Conservation (phyloP, 37 sponge, comb jelly and placozoan genomes). For the Theonella swinhoei region DNA sequence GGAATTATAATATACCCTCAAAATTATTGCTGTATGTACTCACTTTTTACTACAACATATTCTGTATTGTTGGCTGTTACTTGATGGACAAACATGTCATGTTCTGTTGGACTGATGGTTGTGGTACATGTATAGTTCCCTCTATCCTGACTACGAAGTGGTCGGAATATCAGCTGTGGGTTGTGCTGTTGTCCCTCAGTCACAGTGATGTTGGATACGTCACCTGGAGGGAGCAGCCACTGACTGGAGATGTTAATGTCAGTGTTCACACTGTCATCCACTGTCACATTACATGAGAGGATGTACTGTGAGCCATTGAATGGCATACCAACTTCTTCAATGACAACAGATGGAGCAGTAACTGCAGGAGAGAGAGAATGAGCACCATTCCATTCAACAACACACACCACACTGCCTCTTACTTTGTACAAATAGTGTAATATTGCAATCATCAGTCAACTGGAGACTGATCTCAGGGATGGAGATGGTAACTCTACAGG, state of each 20-base stretch:
- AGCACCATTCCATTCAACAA: background rate
- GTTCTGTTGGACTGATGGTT: background rate
- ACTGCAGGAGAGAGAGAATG: constrained; percentile 3
- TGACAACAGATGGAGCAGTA: background rate
- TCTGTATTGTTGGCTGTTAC: background rate
- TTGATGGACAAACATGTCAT: background rate
- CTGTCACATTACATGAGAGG: background rate
- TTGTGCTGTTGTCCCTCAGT: background rate
- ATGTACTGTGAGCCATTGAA: constrained; percentile 4
- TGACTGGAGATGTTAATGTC: constrained; percentile 2
- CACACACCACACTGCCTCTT: background rate
- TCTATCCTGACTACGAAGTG: constrained; percentile 7
- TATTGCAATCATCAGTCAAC: background rate
- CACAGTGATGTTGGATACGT: background rate
- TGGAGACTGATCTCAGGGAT: background rate
- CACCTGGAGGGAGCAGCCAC: background rate
- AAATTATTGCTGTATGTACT: too few species aligned
- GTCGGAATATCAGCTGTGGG: background rate
- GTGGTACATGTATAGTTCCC: background rate
- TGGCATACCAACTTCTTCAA: background rate
- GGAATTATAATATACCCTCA: too few species aligned
- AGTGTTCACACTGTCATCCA: constrained; percentile 25
- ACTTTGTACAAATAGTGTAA: constrained; percentile 21
- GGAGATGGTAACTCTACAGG: constrained; percentile 14
- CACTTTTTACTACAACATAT: too few species aligned